Evolutionary conservation across 2,888 invertebrate genomes (phyloP), one percentile per base, ranked within the genome.

Genomic region (Drosophila koepferae): DNA sequence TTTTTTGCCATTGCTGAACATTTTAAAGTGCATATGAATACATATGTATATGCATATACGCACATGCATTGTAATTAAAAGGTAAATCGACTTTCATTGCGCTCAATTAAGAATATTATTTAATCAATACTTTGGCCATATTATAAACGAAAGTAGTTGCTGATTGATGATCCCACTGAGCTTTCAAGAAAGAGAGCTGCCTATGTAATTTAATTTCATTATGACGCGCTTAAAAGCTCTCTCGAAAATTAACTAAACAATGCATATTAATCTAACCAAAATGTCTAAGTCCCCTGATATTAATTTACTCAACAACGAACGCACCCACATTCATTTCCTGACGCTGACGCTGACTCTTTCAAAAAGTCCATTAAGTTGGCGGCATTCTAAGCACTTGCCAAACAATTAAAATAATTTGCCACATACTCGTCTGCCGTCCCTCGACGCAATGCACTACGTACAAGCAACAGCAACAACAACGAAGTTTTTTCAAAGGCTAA

Each of bases 331-430:
- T 23, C 54, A 54, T 23, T 54, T 54, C n/a, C 23, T 43, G 41
- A 14, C 34, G 18, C 18, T 9, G 31, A 34, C 20, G 9, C n/a
- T 31, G 36, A 9, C 54, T 54, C 54, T 51, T 61, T 74, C 72
- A 71, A 73, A 74, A 74, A 89, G 87, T 82, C 85, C 89, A 86
- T 86, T 86, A 86, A 75, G 87, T 72, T 82, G 67, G 68, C 77
- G 89, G 85, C 80, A 86, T 87, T 80, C 87, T 80, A 72, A 89
- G 85, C 85, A 89, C 89, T 86, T 89, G 90, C 85, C 74, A 85
- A 85, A 89, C 85, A 86, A 86, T 86, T 86, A 86, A 89, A 86
- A 89, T 86, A 86, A 86, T 86, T 85, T 89, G 74, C 87, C 89
- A 89, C 89, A 85, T 72, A 87, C 85, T 80, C 80, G 62, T 16